Percentiles rank a stretch among this genome's conserved stretches.
Evolutionary conservation across 1,140 invertebrate genomes (phyloP).

Genomic region (Scaptomyza hsui): DNA sequence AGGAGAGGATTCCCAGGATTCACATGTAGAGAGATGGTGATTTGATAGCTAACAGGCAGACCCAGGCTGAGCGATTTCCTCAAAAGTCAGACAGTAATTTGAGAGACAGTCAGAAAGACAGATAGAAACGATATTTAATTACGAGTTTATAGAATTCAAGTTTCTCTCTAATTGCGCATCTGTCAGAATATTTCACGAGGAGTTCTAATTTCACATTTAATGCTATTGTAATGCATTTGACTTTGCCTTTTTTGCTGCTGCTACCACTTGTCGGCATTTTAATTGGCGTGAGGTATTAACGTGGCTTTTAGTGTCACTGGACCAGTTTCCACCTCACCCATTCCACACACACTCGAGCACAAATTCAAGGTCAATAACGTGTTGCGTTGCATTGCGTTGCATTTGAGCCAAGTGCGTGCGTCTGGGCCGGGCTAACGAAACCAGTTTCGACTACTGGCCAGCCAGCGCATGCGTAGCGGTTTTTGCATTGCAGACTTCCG

Average conservation of each 20-base stretch:
- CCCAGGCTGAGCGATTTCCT: conserved; percentile 47
- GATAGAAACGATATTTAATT: conserved; percentile 17
- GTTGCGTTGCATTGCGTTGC: conserved; percentile 24
- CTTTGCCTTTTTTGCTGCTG: background rate
- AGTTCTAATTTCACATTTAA: conserved; percentile 44
- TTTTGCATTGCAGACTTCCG: conserved; percentile 67
- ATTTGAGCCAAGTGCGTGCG: conserved; percentile 34
- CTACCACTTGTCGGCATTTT: conserved; percentile 11
- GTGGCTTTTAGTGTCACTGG: conserved; percentile 69
- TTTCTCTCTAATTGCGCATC: conserved; percentile 73
- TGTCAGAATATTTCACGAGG: conserved; percentile 58
- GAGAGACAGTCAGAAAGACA: conserved; percentile 26
- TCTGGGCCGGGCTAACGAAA: conserved; percentile 42
- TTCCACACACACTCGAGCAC: conserved; percentile 35
- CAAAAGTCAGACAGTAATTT: conserved; percentile 66
- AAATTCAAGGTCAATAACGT: conserved; percentile 77
- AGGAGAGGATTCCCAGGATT: conserved; percentile 28
- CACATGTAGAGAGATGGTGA: conserved; percentile 56
- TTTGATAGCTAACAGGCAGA: conserved; percentile 64
- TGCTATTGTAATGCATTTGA: conserved; percentile 26
- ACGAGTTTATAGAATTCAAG: background rate
- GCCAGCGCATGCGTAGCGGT: conserved; percentile 75
- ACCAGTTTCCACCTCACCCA: conserved; percentile 59
- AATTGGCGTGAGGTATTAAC: conserved; percentile 28
- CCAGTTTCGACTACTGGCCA: conserved; percentile 38